Evolutionary conservation across 2,113 vertebrate species (phyloP).

Genomic region (Mobula hypostoma): DNA sequence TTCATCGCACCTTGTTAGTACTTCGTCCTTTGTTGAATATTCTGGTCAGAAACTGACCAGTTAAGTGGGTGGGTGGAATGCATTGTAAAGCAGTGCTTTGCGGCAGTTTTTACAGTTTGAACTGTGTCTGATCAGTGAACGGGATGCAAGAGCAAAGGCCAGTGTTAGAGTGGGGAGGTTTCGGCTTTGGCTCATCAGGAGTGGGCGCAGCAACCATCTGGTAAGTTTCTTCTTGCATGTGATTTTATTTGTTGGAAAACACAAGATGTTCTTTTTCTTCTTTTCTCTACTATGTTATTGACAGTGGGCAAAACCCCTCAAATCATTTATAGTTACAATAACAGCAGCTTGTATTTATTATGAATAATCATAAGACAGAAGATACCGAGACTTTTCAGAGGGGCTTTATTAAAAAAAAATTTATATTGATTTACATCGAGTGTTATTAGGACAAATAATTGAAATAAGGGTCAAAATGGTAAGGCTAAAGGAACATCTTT

Average conservation of each 20-base stretch:
- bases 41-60: neutral
- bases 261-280: neutral
- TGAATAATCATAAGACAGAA: neutral
- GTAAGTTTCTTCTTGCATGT: too few relatives aligned
- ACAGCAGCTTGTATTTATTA: neutral
- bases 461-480: neutral
- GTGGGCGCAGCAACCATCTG: too few relatives aligned
- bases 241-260: neutral
- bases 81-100: too few relatives aligned
- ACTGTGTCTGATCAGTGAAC: too few relatives aligned
- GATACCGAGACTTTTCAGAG: neutral
- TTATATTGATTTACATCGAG: neutral
- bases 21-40: neutral
- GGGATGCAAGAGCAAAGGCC: too few relatives aligned
- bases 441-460: neutral
- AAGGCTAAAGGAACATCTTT: neutral
- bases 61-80: too few relatives aligned
- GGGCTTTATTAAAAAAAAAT: neutral
- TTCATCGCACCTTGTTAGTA: neutral
- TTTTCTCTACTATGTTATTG: neutral
- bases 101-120: too few relatives aligned
- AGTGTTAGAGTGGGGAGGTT: too few relatives aligned
- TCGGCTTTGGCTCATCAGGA: too few relatives aligned
- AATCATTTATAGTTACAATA: slow-evolving; percentile 15
- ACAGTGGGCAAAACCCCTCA: neutral